Evolutionary conservation across 2,113 vertebrate genomes (phyloP), one percentile per base, ranked within the genome.

Genomic region (Eublepharis macularius): DNA sequence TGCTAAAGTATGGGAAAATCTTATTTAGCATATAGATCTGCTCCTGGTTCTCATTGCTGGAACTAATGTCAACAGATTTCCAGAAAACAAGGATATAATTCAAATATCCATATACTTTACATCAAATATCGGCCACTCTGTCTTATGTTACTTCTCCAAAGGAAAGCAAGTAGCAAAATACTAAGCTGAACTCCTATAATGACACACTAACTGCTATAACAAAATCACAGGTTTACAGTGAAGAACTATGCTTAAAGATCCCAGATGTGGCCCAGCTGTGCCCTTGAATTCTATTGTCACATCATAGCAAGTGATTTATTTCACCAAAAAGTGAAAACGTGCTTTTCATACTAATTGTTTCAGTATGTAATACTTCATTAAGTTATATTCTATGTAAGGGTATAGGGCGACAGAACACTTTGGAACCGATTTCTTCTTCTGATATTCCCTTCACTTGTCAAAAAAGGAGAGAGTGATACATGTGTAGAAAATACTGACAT

Each of bases 1-100:
- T 69, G 32, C n/a, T 69, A 91, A 82, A 87, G 32, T 70, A 41
- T 79, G 83, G 24, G 79, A 83, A 76, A 73, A 45, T 60, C 47
- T 34, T 14, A 36, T 86, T 86, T 84, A 29, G 17, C 3, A 72
- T 2, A 29, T 7, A 34, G 43, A 41, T 92, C 13, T 76, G 19
- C 36, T 78, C 26, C 47, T 34, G 47, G 47, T 32, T 68, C 54
- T 92, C 51, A 66, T 81, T 86, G 39, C 29, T 5, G 26, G 21
- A 60, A 60, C 17, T 29, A 84, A 80, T 43, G 60, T 26, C 21
- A 90, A 77, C 47, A 91, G 68, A 73, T 87, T 47, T 69, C 72
- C 92, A 83, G 49, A 87, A 69, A 39, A 41, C 66, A n/a, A 45
- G 43, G 49, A 87, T 41, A 83, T 57, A 69, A 0, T 0, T 57